Evolutionary conservation across 2,113 vertebrate genomes (phyloP), one percentile per base, ranked within the genome.

Genomic region (Oreocharis arfaki): DNA sequence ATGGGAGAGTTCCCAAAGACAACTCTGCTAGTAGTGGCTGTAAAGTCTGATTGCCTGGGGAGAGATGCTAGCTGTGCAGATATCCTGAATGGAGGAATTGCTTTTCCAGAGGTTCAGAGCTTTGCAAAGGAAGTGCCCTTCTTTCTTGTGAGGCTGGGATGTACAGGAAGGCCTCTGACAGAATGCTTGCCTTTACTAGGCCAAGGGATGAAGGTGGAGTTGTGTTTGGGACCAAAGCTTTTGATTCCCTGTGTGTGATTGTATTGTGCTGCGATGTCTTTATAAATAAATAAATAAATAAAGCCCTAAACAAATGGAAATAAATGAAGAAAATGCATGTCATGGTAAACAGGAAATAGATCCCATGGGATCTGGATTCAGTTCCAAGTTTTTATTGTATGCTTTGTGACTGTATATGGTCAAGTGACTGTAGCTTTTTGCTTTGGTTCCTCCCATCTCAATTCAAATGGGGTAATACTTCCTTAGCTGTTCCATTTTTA

Each of bases 341-440:
- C 7, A 2, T 37, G 37, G 42, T 81, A 63, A 87, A 61, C 16
- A 27, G 60, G 42, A 64, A 82, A 8, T 46, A 74, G 52, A 44
- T 84, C 13, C 56, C 2, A 3, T 0, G 5, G 42, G 7, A 21
- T 59, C 52, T 8, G 4, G 50, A 49, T 87, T 75, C 1, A 0
- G 9, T 78, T 84, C 37, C 39, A 49, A 13, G 42, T 26, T 81
- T 87, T 73, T 87, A 1, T 65, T 84, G 3, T 0, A 24, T 24
- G 30, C 17, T 61, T 69, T 26, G n/a, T 57, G 44, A 35, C 49
- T 84, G 39, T 59, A 30, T 0, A 0, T 50, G 33, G 19, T 64
- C 16, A 33, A 32, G 10, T 49, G 42, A 64, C n/a, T 53, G 30
- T 24, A 65, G 20, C 41, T 49, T 73, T 60, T 60, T 74, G 33